Percentiles rank a stretch among this genome's conserved stretches.
Conservation (phyloP, 53 echinoderm and acorn worm species). For the Paracentrotus lividus region DNA sequence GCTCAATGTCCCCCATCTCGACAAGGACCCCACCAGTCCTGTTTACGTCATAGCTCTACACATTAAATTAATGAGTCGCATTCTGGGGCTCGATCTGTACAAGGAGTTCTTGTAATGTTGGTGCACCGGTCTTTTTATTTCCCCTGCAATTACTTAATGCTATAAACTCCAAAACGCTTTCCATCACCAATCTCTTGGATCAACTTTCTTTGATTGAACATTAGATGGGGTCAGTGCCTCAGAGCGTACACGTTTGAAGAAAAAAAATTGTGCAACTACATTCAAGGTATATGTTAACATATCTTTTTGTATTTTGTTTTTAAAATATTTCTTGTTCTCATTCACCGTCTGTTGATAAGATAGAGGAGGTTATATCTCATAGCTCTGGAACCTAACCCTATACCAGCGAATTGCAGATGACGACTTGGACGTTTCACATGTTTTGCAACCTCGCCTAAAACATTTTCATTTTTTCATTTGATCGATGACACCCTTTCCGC, state of each 20-base stretch:
- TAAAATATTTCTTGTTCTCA: neutral
- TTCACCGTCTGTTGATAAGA: too few species aligned
- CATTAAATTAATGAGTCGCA: conserved; percentile 34
- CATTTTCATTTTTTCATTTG: too few species aligned
- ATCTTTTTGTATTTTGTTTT: neutral
- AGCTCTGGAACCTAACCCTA: too few species aligned
- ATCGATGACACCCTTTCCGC: neutral
- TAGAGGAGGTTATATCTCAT: too few species aligned
- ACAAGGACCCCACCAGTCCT: neutral
- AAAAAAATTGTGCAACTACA: too few species aligned
- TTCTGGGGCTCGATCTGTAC: conserved; percentile 1
- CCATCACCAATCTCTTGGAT: neutral
- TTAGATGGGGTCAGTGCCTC: neutral
- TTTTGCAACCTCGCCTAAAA: too few species aligned
- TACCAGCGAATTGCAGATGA: too few species aligned
- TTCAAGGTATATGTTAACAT: too few species aligned
- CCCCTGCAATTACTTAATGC: conserved; percentile 39
- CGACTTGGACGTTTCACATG: too few species aligned
- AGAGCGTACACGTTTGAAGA: too few species aligned
- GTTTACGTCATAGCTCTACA: conserved; percentile 17
- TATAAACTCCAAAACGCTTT: conserved; percentile 3
- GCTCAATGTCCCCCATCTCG: conserved; percentile 21
- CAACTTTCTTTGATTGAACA: conserved; percentile 23
- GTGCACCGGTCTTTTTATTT: conserved; percentile 24
- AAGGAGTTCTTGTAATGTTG: neutral